These are phyloP conservation scores for Achatina immaculata DNA, from an alignment of 1,140 invertebrate genomes.

Conservation along the genomic window DNA sequence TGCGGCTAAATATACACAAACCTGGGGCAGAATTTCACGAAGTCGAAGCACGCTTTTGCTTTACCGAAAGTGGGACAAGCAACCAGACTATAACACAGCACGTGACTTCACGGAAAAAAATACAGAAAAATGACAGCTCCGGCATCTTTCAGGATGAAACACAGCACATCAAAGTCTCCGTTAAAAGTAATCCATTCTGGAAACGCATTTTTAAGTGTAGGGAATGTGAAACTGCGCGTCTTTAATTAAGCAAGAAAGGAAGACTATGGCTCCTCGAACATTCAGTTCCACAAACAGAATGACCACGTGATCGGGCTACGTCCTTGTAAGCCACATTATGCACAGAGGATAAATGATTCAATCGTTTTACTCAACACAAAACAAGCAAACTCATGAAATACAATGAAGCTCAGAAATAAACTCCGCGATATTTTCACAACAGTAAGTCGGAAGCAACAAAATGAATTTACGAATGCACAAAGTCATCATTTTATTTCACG, in stretches of 20 bases:
- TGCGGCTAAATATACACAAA: background rate
- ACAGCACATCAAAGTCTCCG: background rate
- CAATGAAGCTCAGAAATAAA: background rate
- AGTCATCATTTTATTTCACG: conserved; percentile 19
- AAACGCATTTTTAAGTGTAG: too few relatives aligned
- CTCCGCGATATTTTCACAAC: background rate
- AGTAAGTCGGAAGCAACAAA: conserved; percentile 27
- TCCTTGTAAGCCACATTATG: conserved; percentile 38
- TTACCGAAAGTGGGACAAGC: conserved; percentile 31
- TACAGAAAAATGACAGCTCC: conserved; percentile 10
- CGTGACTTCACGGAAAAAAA: conserved; percentile 26
- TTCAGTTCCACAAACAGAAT: conserved; percentile 4
- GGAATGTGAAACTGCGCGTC: too few relatives aligned
- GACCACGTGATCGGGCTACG: conserved; percentile 41
- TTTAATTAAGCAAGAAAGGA: too few relatives aligned
- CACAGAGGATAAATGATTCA: background rate
- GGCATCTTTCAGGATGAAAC: background rate
- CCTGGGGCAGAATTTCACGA: background rate
- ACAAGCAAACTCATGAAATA: background rate
- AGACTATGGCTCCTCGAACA: background rate
- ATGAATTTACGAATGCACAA: background rate
- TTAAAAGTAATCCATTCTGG: too few relatives aligned
- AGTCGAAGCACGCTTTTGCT: conserved; percentile 4
- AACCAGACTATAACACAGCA: conserved; percentile 28
- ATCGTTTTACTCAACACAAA: background rate